Evolutionary conservation across 2,113 vertebrate genomes (phyloP).

Genomic region (Prunella himalayana): DNA sequence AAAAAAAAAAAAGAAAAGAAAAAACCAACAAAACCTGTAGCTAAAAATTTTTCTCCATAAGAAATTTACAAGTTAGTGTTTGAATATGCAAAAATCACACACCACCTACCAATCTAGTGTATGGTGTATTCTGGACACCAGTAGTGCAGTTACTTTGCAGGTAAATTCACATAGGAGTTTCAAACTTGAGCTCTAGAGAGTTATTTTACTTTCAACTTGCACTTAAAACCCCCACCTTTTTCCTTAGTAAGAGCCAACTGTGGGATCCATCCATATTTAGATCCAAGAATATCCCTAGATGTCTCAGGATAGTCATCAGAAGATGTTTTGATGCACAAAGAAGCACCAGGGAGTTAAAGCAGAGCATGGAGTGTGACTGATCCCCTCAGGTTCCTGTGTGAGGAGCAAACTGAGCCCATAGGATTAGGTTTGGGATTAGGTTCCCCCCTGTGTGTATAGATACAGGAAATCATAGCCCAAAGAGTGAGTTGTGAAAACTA

Average conservation of each 20-base stretch:
- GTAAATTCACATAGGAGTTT: background rate
- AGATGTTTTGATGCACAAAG: background rate
- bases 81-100: background rate
- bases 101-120: background rate
- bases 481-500: background rate
- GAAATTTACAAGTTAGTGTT: background rate
- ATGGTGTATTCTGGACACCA: background rate
- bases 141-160: background rate
- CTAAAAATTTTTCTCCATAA: background rate
- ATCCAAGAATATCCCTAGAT: background rate
- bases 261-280: background rate
- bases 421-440: background rate
- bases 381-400: background rate
- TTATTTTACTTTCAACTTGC: background rate
- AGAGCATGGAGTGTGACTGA: background rate
- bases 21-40: background rate
- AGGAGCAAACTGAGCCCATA: background rate
- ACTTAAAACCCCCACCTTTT: background rate
- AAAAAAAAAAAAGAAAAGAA: background rate
- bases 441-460: background rate
- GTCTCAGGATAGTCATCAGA: background rate
- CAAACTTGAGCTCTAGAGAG: background rate
- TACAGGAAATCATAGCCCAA: background rate
- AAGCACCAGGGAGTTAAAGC: background rate
- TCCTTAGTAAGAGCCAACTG: background rate